phyloP scores from a whole-genome alignment of 2,113 vertebrate genomes.

The Choloepus hoffmanni region DNA sequence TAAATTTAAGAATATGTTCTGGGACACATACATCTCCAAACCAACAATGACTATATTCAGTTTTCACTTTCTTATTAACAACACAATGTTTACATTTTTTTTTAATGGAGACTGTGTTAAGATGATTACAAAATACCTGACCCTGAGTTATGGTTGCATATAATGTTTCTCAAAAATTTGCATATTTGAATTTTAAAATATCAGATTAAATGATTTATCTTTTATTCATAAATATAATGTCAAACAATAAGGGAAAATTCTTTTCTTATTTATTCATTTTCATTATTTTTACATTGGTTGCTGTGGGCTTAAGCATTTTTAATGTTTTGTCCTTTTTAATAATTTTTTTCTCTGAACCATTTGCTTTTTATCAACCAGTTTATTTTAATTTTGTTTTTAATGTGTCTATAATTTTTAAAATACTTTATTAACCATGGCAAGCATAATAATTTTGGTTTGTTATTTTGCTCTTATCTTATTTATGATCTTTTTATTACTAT shows the following conservation, averaged over 20 bases:
- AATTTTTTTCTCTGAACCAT: neutral
- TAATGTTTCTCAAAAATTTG: neutral
- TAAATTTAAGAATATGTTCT: no score
- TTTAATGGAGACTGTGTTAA: neutral
- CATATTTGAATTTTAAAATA: neutral
- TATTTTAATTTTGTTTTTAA: neutral
- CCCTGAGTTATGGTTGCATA: neutral
- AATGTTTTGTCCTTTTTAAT: neutral
- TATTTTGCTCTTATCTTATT: neutral
- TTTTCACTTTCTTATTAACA: neutral
- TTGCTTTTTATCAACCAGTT: neutral
- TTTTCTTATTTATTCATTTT: neutral
- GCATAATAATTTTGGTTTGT: neutral
- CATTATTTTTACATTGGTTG: neutral
- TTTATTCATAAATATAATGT: neutral
- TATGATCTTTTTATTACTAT: neutral
- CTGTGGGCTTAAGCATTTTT: neutral
- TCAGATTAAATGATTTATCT: neutral
- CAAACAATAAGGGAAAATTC: neutral
- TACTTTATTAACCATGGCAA: neutral
- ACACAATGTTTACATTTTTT: neutral
- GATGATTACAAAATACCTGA: neutral
- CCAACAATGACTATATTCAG: neutral
- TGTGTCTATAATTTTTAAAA: neutral
- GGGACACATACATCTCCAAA: no score